Conservation (phyloP, 1,140 invertebrate species). For the Saccostrea echinata region DNA sequence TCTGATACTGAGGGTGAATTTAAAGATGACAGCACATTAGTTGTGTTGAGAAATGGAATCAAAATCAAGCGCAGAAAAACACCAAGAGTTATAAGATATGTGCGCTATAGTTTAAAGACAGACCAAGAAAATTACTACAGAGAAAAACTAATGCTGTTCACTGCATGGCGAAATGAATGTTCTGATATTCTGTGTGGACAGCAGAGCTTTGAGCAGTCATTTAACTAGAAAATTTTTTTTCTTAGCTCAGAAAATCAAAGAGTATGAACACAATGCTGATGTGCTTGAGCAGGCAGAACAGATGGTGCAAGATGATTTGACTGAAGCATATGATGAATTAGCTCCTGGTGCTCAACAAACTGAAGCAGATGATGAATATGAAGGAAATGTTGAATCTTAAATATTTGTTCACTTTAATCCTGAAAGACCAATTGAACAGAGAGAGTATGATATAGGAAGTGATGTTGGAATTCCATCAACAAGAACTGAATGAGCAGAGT, state of each 20-base stretch:
- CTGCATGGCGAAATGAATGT: too few relatives aligned
- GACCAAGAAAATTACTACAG: background rate
- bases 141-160: too few relatives aligned
- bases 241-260: background rate
- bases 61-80: constrained; percentile 43
- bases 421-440: constrained; percentile 39
- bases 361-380: constrained; percentile 13
- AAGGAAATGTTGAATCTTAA: constrained; percentile 20
- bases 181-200: too few relatives aligned
- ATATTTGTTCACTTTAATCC: constrained; percentile 37
- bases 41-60: constrained; percentile 52
- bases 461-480: constrained; percentile 47
- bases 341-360: constrained; percentile 34
- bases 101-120: background rate
- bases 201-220: background rate
- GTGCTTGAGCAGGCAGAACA: background rate
- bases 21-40: constrained; percentile 5
- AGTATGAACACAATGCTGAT: constrained; percentile 41
- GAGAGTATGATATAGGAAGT: constrained; percentile 41
- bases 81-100: background rate
- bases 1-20: constrained; percentile 17
- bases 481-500: background rate
- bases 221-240: background rate
- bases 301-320: constrained; percentile 8
- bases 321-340: constrained; percentile 3